Base-by-base conservation (phyloP, 2,113 vertebrate species). In the Erinaceus europaeus region DNA sequence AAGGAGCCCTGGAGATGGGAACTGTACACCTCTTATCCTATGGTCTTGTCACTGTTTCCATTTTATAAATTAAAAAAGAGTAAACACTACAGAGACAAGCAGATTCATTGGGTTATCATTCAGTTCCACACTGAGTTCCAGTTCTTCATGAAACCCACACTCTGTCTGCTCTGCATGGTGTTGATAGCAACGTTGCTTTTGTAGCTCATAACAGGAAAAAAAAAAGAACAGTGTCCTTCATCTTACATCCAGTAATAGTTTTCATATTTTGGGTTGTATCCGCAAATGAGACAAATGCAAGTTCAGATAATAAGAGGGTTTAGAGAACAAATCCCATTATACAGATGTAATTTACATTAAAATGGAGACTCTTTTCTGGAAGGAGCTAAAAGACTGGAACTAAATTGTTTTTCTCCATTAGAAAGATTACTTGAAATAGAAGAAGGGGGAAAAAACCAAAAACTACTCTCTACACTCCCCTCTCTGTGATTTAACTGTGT, bases 321-420 rank as follows among this genome's bases (percentile, higher is more conserved):
- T 69, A 15, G 21, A 69, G 48, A 76, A 82, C 29, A 85, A 73
- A 78, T 29, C n/a, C n/a, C 29, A 76, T 46, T 81, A n/a, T 12
- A 76, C 55, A 68, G 76, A 34, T 77, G 29, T 25, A 34, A 62
- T 88, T 84, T 90, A 73, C 57, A 84, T 88, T 46, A 90, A 93
- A 81, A 82, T 57, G 17, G 50, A 84, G 61, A 72, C 11, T 42
- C 36, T 29, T 65, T 53, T 79, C 40, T 83, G 14, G 42, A 67
- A 86, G 50, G 29, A 84, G 6, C 36, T 55, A 40, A 80, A 91
- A 72, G 15, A 12, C 14, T 27, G 84, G 64, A 53, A 4, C 80
- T 61, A 72, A 84, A 48, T 67, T 72, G 14, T 62, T 79, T 61
- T n/a, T 23, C 12, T 9, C 42, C 78, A 59, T 61, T 72, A 68